Percentiles rank a stretch among this genome's conserved stretches.
phyloP scores from a whole-genome alignment of 2,113 vertebrate species.

The Callipepla californica region DNA sequence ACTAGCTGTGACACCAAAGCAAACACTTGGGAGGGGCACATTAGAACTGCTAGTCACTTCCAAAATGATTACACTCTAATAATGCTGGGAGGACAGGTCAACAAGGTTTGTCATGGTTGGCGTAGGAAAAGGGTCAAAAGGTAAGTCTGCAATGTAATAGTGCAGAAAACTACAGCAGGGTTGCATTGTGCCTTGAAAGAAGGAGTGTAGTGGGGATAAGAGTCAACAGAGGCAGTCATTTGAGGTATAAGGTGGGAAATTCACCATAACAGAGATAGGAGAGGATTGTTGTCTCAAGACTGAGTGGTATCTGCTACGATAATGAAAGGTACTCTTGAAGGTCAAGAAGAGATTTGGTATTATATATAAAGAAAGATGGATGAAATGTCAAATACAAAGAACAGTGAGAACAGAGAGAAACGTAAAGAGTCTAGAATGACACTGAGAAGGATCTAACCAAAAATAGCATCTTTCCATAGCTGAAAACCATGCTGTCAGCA shows the following conservation, averaged over 20 bases:
- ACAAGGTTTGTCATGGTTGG: neutral
- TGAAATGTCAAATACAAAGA: constrained; percentile 11
- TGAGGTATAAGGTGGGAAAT: fast-evolving
- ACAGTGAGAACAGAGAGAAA: neutral
- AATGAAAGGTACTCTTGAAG: neutral
- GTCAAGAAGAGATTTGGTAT: neutral
- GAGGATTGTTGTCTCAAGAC: neutral
- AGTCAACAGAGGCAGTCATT: neutral
- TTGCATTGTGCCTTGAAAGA: neutral
- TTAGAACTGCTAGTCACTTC: neutral
- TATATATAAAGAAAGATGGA: neutral
- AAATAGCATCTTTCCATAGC: neutral
- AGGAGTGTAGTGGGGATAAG: neutral
- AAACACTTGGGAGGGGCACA: constrained; percentile 8
- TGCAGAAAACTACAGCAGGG: neutral
- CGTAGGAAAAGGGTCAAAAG: neutral
- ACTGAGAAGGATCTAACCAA: neutral
- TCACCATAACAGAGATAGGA: neutral
- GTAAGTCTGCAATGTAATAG: neutral
- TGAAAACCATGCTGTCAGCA: neutral
- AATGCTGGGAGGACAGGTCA: neutral
- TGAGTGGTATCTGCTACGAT: neutral
- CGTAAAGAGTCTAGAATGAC: neutral
- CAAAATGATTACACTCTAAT: neutral
- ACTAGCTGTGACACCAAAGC: neutral